Evolutionary conservation across 2,113 vertebrate species (phyloP).

Genomic region (Rattus norvegicus): DNA sequence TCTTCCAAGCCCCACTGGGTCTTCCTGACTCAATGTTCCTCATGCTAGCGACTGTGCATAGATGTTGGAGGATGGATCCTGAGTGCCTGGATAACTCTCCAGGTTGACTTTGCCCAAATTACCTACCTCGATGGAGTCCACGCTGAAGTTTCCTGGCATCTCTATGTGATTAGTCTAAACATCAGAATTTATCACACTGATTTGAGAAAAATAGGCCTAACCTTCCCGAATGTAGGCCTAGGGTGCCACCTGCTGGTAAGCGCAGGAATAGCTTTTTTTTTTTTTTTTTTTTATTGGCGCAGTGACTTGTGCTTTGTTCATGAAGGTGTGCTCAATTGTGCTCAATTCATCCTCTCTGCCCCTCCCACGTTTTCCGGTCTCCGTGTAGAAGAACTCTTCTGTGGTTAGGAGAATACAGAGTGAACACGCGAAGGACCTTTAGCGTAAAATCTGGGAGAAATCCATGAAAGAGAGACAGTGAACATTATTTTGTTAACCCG

Average conservation of each 20-base stretch:
- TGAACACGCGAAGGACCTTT: neutral
- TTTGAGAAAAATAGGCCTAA: neutral
- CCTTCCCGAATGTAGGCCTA: neutral
- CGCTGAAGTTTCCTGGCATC: neutral
- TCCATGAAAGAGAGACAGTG: neutral
- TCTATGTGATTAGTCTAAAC: neutral
- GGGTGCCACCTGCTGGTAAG: neutral
- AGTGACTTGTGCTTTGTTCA: accelerated
- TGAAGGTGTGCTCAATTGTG: accelerated
- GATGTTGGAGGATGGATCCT: accelerated
- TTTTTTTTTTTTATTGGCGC: accelerated
- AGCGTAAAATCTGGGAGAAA: neutral
- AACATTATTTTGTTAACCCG: neutral
- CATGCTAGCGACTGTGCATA: neutral
- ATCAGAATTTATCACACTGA: neutral
- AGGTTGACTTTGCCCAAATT: neutral
- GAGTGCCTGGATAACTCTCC: accelerated
- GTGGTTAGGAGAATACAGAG: neutral
- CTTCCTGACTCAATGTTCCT: neutral
- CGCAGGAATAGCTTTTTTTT: neutral
- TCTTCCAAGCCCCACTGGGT: accelerated
- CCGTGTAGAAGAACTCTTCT: neutral
- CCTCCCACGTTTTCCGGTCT: neutral
- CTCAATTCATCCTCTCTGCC: neutral
- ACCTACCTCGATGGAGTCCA: neutral